phyloP scores from a whole-genome alignment of 2,888 invertebrate species.

The Archips xylosteana region DNA sequence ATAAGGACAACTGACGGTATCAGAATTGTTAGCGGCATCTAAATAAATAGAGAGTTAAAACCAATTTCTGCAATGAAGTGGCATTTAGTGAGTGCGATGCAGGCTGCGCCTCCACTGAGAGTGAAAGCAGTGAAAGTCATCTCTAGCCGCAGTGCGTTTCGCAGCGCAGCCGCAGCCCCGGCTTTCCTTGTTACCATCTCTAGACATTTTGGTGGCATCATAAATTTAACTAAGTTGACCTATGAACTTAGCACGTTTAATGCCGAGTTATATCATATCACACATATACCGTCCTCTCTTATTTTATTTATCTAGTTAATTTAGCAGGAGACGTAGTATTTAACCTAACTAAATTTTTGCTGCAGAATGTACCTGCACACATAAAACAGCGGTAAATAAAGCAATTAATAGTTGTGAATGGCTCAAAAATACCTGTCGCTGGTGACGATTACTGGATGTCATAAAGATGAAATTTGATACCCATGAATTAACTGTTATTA shows the following conservation, averaged over 20 bases:
- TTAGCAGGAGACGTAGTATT: too few relatives aligned
- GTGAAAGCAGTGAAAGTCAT: slow-evolving; percentile 84
- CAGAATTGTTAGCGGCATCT: slow-evolving; percentile 72
- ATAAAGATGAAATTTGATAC: neutral
- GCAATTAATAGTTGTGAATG: neutral
- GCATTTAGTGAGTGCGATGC: slow-evolving; percentile 63
- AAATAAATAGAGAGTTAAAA: slow-evolving; percentile 80
- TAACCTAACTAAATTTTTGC: too few relatives aligned
- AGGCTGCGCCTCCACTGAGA: slow-evolving; percentile 57
- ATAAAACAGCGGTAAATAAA: neutral
- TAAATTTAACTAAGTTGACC: slow-evolving; percentile 2
- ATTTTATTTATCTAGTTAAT: too few relatives aligned
- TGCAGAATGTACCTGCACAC: too few relatives aligned
- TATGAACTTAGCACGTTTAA: neutral
- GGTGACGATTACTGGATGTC: neutral
- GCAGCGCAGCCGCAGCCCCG: slow-evolving; percentile 48
- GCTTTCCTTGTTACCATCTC: slow-evolving; percentile 60
- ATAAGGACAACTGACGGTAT: slow-evolving; percentile 76
- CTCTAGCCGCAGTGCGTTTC: slow-evolving; percentile 48
- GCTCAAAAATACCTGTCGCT: neutral
- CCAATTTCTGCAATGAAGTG: slow-evolving; percentile 56
- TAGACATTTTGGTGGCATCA: slow-evolving; percentile 19
- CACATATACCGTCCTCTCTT: too few relatives aligned
- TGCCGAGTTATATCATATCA: neutral
- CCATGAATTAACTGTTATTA: neutral